A percentile compares a stretch with the other conserved stretches of the same genome.
Evolutionary conservation across 2,113 vertebrate genomes (phyloP).

Genomic region (Crypturellus undulatus): DNA sequence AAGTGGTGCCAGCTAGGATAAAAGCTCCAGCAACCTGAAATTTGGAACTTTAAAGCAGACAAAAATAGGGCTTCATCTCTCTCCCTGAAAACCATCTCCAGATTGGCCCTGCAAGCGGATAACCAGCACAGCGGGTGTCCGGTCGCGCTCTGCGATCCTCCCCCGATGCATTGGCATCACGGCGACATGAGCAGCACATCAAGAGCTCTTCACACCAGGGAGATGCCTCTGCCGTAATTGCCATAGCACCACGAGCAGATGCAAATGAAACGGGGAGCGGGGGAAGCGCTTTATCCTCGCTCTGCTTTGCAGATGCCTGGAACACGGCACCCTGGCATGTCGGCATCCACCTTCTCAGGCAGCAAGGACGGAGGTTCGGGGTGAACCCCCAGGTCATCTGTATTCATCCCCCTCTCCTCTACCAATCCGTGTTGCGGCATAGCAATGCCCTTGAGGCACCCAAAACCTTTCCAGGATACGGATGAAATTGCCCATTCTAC

Average conservation of each 20-base stretch:
- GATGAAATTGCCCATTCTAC: not conserved
- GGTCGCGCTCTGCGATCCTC: not conserved
- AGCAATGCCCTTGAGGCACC: not conserved
- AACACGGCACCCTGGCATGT: fast-evolving
- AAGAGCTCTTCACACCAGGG: not conserved
- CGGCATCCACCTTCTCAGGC: not conserved
- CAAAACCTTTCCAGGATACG: not conserved
- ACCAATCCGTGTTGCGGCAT: fast-evolving
- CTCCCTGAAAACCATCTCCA: not conserved
- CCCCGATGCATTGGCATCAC: not conserved
- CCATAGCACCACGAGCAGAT: no score
- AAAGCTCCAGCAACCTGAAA: not conserved
- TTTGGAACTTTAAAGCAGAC: not conserved
- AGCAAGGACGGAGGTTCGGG: not conserved
- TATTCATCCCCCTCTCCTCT: not conserved
- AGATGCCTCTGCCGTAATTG: not conserved
- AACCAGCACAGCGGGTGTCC: fast-evolving
- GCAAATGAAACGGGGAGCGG: not conserved
- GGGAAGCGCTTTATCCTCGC: not conserved
- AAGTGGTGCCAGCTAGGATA: not conserved
- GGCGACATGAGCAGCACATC: not conserved
- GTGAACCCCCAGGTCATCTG: not conserved
- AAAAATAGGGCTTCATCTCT: not conserved
- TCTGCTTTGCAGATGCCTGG: not conserved
- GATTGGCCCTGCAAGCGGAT: not conserved